Evolutionary conservation across 2,113 vertebrate genomes (phyloP).

Genomic region (Carassius carassius): DNA sequence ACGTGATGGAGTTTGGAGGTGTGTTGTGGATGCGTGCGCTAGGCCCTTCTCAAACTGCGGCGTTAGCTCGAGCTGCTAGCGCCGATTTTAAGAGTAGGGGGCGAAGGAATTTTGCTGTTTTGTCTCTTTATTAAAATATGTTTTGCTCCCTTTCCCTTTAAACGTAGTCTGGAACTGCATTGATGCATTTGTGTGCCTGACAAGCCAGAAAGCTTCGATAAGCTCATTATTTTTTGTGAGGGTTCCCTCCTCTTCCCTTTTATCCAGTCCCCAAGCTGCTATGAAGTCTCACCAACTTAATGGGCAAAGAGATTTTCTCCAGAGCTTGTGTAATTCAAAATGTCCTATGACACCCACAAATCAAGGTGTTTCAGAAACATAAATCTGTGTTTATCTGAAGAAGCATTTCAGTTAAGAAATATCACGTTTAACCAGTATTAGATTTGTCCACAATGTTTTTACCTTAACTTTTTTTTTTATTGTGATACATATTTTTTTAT

Average conservation of each 20-base stretch:
- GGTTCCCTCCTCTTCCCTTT: not conserved
- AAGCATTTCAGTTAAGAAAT: not conserved
- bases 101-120: constrained; percentile 23
- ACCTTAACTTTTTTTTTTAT: too few species aligned
- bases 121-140: not conserved
- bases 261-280: not conserved
- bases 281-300: not conserved
- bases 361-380: not conserved
- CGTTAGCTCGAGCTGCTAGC: constrained; percentile 32
- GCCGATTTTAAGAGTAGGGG: constrained; percentile 2
- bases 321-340: not conserved
- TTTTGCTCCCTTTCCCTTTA: not conserved
- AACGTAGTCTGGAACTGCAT: not conserved
- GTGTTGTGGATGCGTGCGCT: constrained; percentile 34
- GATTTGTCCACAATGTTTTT: not conserved
- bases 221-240: not conserved
- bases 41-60: constrained; percentile 43
- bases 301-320: not conserved
- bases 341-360: not conserved
- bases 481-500: not conserved
- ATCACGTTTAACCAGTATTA: not conserved
- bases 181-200: not conserved
- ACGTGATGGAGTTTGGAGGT: constrained; percentile 5
- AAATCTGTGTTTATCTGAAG: not conserved
- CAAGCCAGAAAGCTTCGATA: not conserved